Conservation (phyloP, 1,140 invertebrate genomes). For the Hyphantria cunea region DNA sequence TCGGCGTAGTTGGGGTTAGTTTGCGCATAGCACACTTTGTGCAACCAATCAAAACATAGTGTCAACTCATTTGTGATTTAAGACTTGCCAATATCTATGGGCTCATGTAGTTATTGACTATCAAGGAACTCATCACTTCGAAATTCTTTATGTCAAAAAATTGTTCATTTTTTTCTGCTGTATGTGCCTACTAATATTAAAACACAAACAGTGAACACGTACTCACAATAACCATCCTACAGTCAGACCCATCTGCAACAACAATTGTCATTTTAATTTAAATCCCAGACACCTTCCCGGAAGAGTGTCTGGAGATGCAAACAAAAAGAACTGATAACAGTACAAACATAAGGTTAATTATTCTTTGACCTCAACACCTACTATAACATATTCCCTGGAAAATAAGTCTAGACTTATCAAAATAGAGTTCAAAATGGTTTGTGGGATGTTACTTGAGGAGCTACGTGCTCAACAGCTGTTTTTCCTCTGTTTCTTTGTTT, state of each 20-base stretch:
- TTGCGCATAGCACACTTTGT: no score
- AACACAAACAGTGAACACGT: no score
- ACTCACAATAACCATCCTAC: no score
- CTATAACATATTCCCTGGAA: not conserved
- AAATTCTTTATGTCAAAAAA: no score
- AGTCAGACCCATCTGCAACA: conserved; percentile 12
- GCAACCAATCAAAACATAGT: no score
- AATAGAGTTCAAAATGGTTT: conserved; percentile 8
- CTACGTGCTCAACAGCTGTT: conserved; percentile 63
- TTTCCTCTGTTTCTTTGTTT: conserved; percentile 51
- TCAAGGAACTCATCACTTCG: no score
- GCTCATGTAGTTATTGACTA: no score
- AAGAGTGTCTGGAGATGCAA: conserved; percentile 24
- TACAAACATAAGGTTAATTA: conserved; percentile 21
- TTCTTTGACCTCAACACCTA: not conserved
- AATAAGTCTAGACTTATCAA: not conserved
- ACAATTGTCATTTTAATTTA: conserved; percentile 42
- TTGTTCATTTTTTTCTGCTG: no score
- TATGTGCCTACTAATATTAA: no score
- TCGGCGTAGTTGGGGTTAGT: no score
- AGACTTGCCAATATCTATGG: no score
- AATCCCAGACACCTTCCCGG: conserved; percentile 46
- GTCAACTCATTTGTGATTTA: no score
- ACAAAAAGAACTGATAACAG: conserved; percentile 25
- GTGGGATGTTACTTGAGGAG: conserved; percentile 6